phyloP scores from a whole-genome alignment of 2,113 vertebrate genomes.

The Rhinolophus ferrumequinum region DNA sequence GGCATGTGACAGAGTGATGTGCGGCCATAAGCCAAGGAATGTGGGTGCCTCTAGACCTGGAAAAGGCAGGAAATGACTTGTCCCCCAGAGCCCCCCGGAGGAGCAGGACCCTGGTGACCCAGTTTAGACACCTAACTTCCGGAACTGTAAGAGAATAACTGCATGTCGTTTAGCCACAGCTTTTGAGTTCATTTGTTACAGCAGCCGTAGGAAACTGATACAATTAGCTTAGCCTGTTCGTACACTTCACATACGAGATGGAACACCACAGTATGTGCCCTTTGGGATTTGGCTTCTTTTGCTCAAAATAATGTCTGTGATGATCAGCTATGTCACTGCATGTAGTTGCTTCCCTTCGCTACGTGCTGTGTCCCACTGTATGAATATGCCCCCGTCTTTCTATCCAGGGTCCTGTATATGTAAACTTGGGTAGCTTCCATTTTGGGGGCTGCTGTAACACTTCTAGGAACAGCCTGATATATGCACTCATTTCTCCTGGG shows the following conservation, averaged over 20 bases:
- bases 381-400: accelerated
- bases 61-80: accelerated
- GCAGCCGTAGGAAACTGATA: not conserved
- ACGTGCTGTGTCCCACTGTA: accelerated
- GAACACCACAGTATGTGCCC: accelerated
- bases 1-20: accelerated
- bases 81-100: accelerated
- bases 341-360: accelerated
- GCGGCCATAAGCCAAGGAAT: accelerated
- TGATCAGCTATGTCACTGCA: accelerated
- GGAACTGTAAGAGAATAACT: not conserved
- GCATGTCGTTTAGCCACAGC: accelerated
- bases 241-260: accelerated
- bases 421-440: accelerated
- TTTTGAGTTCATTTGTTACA: accelerated
- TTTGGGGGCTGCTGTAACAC: accelerated
- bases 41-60: accelerated
- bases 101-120: not conserved
- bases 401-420: accelerated
- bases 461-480: not conserved
- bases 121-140: accelerated
- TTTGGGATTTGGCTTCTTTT: too few relatives aligned
- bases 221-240: accelerated
- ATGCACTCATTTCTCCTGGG: not conserved
- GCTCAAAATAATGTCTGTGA: accelerated